Evolutionary conservation across 2,797 vertebrate genomes (phyloP), one percentile per base, ranked within the genome.

Genomic region (Heterohyrax brucei): DNA sequence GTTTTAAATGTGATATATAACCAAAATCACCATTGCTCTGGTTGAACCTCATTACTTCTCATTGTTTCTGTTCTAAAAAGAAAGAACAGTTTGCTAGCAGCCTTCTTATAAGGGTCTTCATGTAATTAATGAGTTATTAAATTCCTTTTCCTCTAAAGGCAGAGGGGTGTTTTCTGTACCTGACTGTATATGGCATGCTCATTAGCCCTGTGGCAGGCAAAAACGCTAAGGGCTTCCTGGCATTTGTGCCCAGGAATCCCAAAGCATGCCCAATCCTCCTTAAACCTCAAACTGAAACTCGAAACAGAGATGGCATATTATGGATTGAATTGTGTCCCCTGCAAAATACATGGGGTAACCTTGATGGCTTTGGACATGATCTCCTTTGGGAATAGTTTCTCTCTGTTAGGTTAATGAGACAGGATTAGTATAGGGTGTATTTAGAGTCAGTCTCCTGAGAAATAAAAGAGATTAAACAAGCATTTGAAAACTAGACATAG

Each of bases 51-150:
- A 82, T 87, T 94, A 81, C 14, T 91, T 80, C 30, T 96, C 76
- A 95, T 86, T 97, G n/a, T 93, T 10, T 88, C 16, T 72, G 22
- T 85, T 28, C 53, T 91, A 14, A 64, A 89, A 88, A 86, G 33
- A 39, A 33, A 94, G 61, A 96, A 87, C n/a, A 82, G 78, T 85
- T 91, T 96, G 86, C 88, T 86, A 79, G 53, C 18, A 93, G 10
- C 26, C n/a, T 93, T 91, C 13, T 89, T 89, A 87, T 66, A 39
- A 88, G 83, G 5, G 78, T 82, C 16, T 89, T 96, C 64, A 91
- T 93, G 73, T 93, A 90, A 94, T 95, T 93, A 93, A 70, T 76
- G 73, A 92, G 33, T 95, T 95, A 61, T 80, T 86, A 93, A 93
- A 89, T 87, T 39, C 72, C 26, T 88, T 96, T 88, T 62, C 28